Base-by-base conservation (phyloP, 2,113 vertebrate species). In the Arvicanthis niloticus region DNA sequence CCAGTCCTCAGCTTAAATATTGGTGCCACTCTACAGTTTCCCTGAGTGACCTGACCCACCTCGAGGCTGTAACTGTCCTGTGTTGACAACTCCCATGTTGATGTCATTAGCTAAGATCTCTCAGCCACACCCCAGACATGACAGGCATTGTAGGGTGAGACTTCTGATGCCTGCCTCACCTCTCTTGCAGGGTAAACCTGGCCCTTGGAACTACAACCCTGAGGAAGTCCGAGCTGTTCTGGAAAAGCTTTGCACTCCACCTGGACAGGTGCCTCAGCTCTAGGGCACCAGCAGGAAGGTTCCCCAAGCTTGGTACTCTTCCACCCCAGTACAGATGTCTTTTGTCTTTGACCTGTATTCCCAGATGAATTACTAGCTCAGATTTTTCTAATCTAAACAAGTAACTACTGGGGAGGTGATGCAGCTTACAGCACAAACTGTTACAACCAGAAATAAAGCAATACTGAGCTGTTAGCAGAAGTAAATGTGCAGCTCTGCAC, bases 121-220 rank as follows among this genome's bases (percentile, higher is more conserved):
- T 58, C 89, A 70, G 37, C 4, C 45, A 72, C 87, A 37, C 81
- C 72, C 48, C 45, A 76, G 76, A 91, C 7, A 40, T 2, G n/a
- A 1, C 40, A 22, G 75, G 85, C 72, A 68, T 51, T 56, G 8
- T 7, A 88, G 12, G 3, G 5, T 17, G n/a, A 85, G 87, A 76
- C 53, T 42, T 45, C 16, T 45, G 70, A 89, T 24, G n/a, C 26
- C 37, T 76, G 62, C 72, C 89, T 96, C 75, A 72, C 91, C 95
- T 98, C 91, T 97, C 95, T 98, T 97, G 96, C 97, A 99, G 99
- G 99, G 99, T 62, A 97, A 96, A 87, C 67, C 96, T 87, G 99
- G 99, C 40, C 99, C 99, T 93, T 99, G 98, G 98, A 99, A 99
- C 94, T 99, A 99, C 92, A 92, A 97, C 45, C 99, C 99, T 26